These are phyloP conservation scores for Buphagus erythrorhynchus DNA, from an alignment of 2,797 vertebrate genomes.

Conservation along the genomic window DNA sequence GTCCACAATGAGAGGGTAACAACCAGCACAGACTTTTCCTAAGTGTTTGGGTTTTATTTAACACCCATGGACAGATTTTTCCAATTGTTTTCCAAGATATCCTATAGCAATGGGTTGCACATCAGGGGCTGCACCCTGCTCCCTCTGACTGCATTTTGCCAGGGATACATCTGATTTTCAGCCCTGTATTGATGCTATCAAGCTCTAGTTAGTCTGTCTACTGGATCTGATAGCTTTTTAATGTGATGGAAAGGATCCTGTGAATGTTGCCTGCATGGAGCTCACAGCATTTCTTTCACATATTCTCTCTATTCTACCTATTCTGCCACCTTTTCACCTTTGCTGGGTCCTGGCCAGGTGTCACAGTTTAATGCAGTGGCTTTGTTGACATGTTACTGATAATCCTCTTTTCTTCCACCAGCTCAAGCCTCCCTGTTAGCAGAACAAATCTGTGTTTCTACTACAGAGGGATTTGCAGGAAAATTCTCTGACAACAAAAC, in stretches of 20 bases:
- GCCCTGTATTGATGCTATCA: not conserved
- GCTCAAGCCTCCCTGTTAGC: not conserved
- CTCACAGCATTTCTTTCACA: not conserved
- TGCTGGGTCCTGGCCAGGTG: constrained; percentile 21
- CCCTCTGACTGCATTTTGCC: not conserved
- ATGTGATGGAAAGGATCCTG: not conserved
- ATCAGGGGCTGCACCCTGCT: not conserved
- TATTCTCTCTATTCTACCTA: not conserved
- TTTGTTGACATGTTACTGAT: constrained; percentile 37
- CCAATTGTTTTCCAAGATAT: not conserved
- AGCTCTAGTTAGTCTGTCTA: not conserved
- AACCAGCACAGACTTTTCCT: not conserved
- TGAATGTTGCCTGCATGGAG: not conserved
- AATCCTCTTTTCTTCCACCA: constrained; percentile 34
- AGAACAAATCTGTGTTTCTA: not conserved
- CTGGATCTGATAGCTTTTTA: not conserved
- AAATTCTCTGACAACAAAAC: not conserved
- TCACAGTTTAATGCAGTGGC: not conserved
- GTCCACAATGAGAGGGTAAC: not conserved
- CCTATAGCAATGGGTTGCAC: not conserved
- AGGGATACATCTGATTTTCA: not conserved
- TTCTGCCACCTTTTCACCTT: not conserved
- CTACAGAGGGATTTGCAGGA: not conserved
- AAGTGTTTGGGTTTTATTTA: not conserved
- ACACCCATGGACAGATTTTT: not conserved